Conservation (phyloP, 2,888 invertebrate genomes). For the Eupithecia subfuscata region DNA sequence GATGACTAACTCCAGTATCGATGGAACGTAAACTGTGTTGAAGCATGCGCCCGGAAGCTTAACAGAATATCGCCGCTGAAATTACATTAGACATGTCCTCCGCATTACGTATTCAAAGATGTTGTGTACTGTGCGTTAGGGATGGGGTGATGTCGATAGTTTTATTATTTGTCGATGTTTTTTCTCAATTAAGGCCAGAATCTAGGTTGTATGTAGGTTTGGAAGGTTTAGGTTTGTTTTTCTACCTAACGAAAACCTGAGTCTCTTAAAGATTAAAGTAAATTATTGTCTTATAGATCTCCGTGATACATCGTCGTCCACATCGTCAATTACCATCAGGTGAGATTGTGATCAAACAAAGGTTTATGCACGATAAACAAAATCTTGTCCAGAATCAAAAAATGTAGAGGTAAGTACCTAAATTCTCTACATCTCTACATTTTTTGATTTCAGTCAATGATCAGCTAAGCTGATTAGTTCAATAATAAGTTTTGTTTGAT, state of each 20-base stretch:
- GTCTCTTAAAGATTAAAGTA: too few relatives aligned
- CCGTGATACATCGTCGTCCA: too few relatives aligned
- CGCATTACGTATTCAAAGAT: slow-evolving; percentile 46
- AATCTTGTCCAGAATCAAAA: too few relatives aligned
- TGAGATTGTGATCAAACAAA: too few relatives aligned
- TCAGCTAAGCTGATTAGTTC: neutral
- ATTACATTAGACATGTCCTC: slow-evolving; percentile 46
- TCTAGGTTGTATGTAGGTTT: neutral
- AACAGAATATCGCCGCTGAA: slow-evolving; percentile 42
- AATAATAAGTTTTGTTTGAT: neutral
- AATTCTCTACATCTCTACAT: too few relatives aligned
- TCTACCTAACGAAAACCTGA: too few relatives aligned
- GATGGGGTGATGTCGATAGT: slow-evolving; percentile 23
- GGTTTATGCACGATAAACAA: too few relatives aligned
- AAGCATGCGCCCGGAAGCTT: slow-evolving; percentile 30
- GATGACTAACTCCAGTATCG: slow-evolving; percentile 18
- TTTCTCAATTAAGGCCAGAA: neutral
- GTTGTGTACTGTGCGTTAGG: slow-evolving; percentile 32
- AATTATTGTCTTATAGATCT: too few relatives aligned
- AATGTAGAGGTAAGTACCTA: too few relatives aligned
- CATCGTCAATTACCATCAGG: too few relatives aligned
- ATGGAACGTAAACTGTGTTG: slow-evolving; percentile 10
- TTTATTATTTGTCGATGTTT: neutral
- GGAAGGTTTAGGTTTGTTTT: too few relatives aligned
- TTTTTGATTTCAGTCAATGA: too few relatives aligned